These are phyloP conservation scores for Naso thynnoides DNA, from an alignment of 2,797 vertebrate species.

Conservation along the genomic window DNA sequence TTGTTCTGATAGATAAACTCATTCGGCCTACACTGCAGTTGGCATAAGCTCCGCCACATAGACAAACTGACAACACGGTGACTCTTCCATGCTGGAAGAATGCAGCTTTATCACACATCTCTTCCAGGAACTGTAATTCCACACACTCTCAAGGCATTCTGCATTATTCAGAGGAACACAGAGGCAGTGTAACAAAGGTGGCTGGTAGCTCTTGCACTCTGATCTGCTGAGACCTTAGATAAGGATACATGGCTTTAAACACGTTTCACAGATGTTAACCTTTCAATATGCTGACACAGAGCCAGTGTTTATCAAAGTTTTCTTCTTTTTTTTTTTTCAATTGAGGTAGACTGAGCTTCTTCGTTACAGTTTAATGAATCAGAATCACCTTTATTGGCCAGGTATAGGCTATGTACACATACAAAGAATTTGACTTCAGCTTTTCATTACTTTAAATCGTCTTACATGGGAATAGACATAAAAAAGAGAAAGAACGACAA, in stretches of 20 bases:
- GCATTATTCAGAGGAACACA: conserved; percentile 82
- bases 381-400: too few species aligned
- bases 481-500: too few species aligned
- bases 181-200: conserved; percentile 52
- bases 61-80: conserved; percentile 49
- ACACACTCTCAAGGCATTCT: conserved; percentile 63
- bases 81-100: conserved; percentile 52
- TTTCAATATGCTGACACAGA: conserved; percentile 43
- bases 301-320: conserved; percentile 12
- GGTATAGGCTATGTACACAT: too few species aligned
- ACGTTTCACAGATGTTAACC: conserved; percentile 59
- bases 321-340: conserved; percentile 8
- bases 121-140: conserved; percentile 79
- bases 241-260: conserved; percentile 50
- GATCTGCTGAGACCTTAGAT: conserved; percentile 55
- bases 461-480: too few species aligned
- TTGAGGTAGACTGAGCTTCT: conserved; percentile 1
- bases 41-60: conserved; percentile 39
- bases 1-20: conserved; percentile 46
- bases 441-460: too few species aligned
- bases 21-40: conserved; percentile 34
- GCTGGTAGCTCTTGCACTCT: conserved; percentile 53
- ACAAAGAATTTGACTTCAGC: too few species aligned
- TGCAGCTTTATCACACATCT: conserved; percentile 45
- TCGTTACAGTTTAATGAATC: conserved; percentile 4